Evolutionary conservation across 2,113 vertebrate genomes (phyloP).

Genomic region (Engraulis encrasicolus): DNA sequence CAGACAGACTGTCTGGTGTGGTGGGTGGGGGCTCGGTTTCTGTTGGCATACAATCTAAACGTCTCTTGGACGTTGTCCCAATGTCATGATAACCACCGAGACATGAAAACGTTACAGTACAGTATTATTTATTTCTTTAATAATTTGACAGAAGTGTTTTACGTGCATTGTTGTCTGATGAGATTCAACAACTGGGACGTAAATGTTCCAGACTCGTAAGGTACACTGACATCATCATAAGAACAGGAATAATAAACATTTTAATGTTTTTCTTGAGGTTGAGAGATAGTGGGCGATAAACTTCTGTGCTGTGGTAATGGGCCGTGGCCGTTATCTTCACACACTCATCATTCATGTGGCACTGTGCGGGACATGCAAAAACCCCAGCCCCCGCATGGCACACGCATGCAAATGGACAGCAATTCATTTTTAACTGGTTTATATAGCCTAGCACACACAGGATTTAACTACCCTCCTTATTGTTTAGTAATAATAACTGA

Average conservation of each 20-base stretch:
- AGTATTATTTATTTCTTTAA: not conserved
- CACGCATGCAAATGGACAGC: not conserved
- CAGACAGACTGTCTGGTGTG: not conserved
- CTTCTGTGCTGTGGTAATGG: not conserved
- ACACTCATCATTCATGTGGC: not conserved
- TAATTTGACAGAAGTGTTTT: not conserved
- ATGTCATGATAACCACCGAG: not conserved
- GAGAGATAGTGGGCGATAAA: not conserved
- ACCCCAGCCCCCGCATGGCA: not conserved
- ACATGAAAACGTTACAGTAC: not conserved
- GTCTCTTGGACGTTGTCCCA: not conserved
- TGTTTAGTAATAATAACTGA: no score
- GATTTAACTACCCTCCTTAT: no score
- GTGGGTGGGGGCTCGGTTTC: not conserved
- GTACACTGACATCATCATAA: not conserved
- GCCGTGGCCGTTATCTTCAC: not conserved
- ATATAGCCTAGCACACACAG: not conserved
- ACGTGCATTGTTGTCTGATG: not conserved
- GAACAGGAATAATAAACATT: not conserved
- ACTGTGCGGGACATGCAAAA: not conserved
- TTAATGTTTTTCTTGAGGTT: not conserved
- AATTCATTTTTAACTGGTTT: not conserved
- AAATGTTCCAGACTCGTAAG: not conserved
- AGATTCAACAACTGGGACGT: not conserved
- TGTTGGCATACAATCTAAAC: not conserved